phyloP scores from a whole-genome alignment of 2,797 vertebrate species.

The Cossypha niveicapilla region DNA sequence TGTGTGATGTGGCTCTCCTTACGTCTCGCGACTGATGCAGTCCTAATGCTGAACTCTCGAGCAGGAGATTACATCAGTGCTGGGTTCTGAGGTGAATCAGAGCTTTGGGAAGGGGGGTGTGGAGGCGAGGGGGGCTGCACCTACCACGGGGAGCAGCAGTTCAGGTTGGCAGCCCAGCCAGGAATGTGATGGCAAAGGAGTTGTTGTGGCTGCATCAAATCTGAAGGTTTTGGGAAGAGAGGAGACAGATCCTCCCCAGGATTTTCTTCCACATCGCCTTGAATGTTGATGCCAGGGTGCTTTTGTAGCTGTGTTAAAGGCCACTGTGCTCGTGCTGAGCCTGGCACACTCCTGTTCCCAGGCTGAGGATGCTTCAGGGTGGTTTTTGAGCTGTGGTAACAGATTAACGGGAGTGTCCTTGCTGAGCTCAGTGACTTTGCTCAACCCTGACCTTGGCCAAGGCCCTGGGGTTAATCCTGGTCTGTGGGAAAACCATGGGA shows the following conservation, averaged over 20 bases:
- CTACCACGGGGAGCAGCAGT: fast-evolving
- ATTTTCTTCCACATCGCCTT: neutral
- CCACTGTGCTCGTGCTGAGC: fast-evolving
- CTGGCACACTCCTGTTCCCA: fast-evolving
- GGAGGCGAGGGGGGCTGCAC: neutral
- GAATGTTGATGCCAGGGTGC: neutral
- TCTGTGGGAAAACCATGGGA: neutral
- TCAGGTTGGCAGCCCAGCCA: neutral
- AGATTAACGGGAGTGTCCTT: neutral
- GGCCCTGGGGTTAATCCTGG: neutral
- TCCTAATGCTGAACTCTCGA: conserved; percentile 31
- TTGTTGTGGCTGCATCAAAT: neutral
- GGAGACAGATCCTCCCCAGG: fast-evolving
- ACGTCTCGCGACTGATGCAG: conserved; percentile 25
- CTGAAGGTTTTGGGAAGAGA: neutral
- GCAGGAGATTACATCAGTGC: conserved; percentile 44
- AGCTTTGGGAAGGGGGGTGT: neutral
- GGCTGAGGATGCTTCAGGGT: neutral
- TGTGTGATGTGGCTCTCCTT: conserved; percentile 40
- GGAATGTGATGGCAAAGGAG: fast-evolving
- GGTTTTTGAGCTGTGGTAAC: neutral
- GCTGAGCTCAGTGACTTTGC: neutral
- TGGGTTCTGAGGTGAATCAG: neutral
- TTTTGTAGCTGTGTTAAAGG: neutral
- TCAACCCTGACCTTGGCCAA: neutral